Evolutionary conservation across 1,140 invertebrate genomes (phyloP).

Genomic region (Gonatopus flavifemur): DNA sequence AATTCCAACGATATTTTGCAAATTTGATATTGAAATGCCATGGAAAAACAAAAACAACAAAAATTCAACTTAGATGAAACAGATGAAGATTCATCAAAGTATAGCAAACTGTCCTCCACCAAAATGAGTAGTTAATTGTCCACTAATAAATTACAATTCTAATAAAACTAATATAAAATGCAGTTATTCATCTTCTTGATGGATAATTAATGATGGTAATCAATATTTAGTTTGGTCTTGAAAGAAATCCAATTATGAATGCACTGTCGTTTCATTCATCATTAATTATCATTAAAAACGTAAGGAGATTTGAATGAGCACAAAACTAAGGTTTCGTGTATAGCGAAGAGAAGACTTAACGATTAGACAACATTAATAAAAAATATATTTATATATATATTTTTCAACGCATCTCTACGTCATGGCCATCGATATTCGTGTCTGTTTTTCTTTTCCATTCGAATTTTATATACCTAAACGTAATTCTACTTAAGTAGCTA

Average conservation of each 20-base stretch:
- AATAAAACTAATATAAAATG: no score
- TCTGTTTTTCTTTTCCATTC: constrained; percentile 5
- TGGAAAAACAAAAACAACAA: no score
- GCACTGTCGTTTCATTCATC: constrained; percentile 5
- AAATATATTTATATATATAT: constrained; percentile 48
- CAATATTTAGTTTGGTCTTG: constrained; percentile 11
- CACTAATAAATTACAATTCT: no score
- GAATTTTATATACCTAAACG: constrained; percentile 26
- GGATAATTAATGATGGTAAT: constrained; percentile 11
- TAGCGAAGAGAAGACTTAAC: constrained; percentile 32
- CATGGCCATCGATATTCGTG: constrained; percentile 21
- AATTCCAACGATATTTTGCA: no score
- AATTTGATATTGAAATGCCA: no score
- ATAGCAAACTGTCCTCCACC: no score
- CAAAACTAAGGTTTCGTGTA: neutral
- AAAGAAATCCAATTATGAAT: constrained; percentile 13
- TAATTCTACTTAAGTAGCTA: constrained; percentile 37
- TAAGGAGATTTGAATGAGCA: constrained; percentile 6
- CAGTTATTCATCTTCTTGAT: constrained; percentile 3
- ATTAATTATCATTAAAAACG: no score
- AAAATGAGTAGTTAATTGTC: no score
- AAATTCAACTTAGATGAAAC: no score
- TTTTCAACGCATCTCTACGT: constrained; percentile 25
- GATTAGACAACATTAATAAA: constrained; percentile 47
- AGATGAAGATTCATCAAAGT: no score